Percentiles rank a stretch among this genome's conserved stretches.
These are phyloP conservation scores for Vanessa atalanta DNA, from an alignment of 1,140 invertebrate genomes.

Conservation along the genomic window DNA sequence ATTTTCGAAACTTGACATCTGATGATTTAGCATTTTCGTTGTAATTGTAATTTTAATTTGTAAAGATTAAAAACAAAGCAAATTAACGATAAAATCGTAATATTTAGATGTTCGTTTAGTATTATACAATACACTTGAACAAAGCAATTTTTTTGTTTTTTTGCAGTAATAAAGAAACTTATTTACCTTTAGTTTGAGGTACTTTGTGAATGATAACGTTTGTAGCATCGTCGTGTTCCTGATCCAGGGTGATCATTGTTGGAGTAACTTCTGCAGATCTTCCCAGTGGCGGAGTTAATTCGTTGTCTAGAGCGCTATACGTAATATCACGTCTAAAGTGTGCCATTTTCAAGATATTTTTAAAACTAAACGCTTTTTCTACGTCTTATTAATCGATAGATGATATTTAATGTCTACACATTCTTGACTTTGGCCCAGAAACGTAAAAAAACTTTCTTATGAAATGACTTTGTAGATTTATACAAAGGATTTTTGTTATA, in stretches of 20 bases:
- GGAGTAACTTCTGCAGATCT: slow-evolving; percentile 56
- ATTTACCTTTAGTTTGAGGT: slow-evolving; percentile 71
- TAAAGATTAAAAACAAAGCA: too few relatives aligned
- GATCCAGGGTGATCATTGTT: slow-evolving; percentile 66
- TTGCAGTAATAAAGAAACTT: not conserved
- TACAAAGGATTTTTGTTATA: slow-evolving; percentile 54
- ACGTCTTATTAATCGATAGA: slow-evolving; percentile 57
- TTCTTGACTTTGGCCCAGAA: slow-evolving; percentile 73
- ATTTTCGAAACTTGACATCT: too few relatives aligned
- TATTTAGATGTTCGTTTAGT: too few relatives aligned
- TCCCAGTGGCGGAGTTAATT: slow-evolving; percentile 63
- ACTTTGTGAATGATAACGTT: slow-evolving; percentile 77
- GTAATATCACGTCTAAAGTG: slow-evolving; percentile 70
- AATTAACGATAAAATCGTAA: too few relatives aligned
- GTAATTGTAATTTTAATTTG: too few relatives aligned
- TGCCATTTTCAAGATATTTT: slow-evolving; percentile 56
- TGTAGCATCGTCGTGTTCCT: slow-evolving; percentile 69
- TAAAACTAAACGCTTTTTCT: slow-evolving; percentile 47
- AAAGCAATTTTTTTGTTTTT: not conserved
- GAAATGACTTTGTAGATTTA: slow-evolving; percentile 48
- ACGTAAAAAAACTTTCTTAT: slow-evolving; percentile 52
- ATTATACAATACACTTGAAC: not conserved
- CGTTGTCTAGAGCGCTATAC: slow-evolving; percentile 69
- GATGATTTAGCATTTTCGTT: too few relatives aligned
- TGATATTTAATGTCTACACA: slow-evolving; percentile 61